Percentiles rank a stretch among this genome's conserved stretches.
These are phyloP conservation scores for Dissostichus mawsoni DNA, from an alignment of 2,113 vertebrate genomes.

Conservation along the genomic window DNA sequence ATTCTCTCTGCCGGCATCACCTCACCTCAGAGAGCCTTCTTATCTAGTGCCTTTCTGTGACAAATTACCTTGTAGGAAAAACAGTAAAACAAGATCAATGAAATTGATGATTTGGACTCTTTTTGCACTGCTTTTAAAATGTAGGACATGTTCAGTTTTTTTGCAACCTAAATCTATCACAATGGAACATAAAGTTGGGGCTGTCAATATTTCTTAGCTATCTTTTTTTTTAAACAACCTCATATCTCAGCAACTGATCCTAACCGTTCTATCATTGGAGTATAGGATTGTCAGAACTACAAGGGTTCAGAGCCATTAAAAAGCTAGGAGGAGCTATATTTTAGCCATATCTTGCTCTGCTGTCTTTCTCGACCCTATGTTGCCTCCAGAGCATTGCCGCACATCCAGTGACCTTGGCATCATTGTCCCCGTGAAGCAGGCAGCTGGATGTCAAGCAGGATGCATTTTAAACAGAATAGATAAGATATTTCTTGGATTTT, in stretches of 20 bases:
- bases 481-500: conserved; percentile 21
- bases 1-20: conserved; percentile 23
- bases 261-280: not conserved
- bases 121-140: not conserved
- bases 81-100: not conserved
- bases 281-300: not conserved
- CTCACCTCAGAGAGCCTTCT: conserved; percentile 25
- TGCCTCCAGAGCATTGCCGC: conserved; percentile 7
- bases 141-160: not conserved
- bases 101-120: not conserved
- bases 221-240: not conserved
- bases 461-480: conserved; percentile 18
- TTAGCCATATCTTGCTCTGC: not conserved
- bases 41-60: conserved; percentile 35
- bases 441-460: conserved; percentile 6
- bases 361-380: not conserved
- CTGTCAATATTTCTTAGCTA: not conserved
- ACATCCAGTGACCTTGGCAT: conserved; percentile 20
- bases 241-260: not conserved
- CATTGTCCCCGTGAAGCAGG: conserved; percentile 8
- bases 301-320: conserved; percentile 4
- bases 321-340: not conserved
- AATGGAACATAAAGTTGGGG: not conserved
- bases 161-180: not conserved
- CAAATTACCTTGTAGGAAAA: conserved; percentile 32